Conservation (phyloP, 2,888 invertebrate species). For the Chironomus riparius region DNA sequence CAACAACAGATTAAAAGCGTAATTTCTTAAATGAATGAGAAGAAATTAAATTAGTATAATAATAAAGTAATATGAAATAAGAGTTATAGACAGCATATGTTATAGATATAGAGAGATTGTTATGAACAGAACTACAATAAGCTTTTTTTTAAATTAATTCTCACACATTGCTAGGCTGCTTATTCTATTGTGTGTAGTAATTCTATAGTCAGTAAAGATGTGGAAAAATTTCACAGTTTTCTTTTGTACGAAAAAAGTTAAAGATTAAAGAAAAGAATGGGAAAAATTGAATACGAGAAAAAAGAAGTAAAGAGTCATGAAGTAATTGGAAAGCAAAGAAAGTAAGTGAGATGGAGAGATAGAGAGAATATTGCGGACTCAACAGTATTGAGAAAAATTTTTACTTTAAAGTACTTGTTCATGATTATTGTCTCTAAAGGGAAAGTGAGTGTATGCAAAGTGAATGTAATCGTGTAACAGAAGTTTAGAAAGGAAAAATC, state of each 20-base stretch:
- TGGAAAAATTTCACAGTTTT: neutral
- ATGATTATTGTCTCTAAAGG: neutral
- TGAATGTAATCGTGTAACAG: conserved; percentile 29
- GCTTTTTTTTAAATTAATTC: neutral
- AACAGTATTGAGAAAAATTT: neutral
- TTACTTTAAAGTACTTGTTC: neutral
- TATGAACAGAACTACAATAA: neutral
- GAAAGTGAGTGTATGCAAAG: conserved; percentile 14
- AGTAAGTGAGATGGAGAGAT: neutral
- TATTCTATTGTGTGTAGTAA: too few species aligned
- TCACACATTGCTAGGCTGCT: too few species aligned
- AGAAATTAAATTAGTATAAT: neutral
- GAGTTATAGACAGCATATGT: neutral
- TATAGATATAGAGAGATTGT: neutral
- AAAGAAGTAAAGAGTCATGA: neutral
- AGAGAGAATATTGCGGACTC: neutral
- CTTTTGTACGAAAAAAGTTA: neutral
- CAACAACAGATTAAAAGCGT: too few species aligned
- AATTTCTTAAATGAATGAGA: too few species aligned
- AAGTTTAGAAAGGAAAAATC: conserved; percentile 29
- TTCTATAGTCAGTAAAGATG: too few species aligned
- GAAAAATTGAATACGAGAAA: neutral
- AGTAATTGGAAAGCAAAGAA: neutral
- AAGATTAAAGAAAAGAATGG: neutral
- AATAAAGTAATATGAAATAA: neutral